Percentiles rank a stretch among this genome's conserved stretches.
Evolutionary conservation across 2,113 vertebrate species (phyloP).

Genomic region (Mohoua ochrocephala): DNA sequence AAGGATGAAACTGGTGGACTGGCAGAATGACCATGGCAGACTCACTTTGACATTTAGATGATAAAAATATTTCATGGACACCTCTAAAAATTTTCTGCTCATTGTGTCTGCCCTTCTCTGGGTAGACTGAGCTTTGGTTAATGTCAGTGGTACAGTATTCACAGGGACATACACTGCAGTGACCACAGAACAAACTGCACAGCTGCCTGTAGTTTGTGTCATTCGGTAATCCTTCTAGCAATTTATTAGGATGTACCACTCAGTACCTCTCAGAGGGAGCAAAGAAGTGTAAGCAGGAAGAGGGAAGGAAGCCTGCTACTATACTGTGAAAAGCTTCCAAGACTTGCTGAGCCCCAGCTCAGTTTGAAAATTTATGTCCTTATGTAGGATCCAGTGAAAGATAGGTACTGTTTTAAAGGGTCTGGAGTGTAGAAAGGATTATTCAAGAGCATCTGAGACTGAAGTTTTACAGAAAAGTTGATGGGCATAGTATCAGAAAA

Average conservation of each 20-base stretch:
- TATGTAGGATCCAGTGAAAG: neutral
- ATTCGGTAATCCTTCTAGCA: neutral
- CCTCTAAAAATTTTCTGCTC: neutral
- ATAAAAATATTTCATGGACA: neutral
- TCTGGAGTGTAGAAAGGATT: neutral
- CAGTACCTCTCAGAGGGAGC: neutral
- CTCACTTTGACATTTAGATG: neutral
- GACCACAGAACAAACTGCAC: neutral
- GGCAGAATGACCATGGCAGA: neutral
- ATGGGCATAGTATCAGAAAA: neutral
- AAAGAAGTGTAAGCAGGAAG: neutral
- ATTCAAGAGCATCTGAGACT: neutral
- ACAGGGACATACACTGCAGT: neutral
- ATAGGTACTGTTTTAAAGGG: neutral
- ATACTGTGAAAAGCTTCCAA: neutral
- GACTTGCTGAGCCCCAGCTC: neutral
- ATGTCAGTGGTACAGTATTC: neutral
- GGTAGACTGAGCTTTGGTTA: neutral
- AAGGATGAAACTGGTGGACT: neutral
- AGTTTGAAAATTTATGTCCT: neutral
- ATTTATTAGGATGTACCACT: neutral
- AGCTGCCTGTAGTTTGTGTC: neutral
- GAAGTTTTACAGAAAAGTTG: neutral
- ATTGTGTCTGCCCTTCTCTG: neutral
- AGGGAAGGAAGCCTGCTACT: neutral